Evolutionary conservation across 2,113 vertebrate species (phyloP), one percentile per base, ranked within the genome.

Genomic region (Rynchops niger): DNA sequence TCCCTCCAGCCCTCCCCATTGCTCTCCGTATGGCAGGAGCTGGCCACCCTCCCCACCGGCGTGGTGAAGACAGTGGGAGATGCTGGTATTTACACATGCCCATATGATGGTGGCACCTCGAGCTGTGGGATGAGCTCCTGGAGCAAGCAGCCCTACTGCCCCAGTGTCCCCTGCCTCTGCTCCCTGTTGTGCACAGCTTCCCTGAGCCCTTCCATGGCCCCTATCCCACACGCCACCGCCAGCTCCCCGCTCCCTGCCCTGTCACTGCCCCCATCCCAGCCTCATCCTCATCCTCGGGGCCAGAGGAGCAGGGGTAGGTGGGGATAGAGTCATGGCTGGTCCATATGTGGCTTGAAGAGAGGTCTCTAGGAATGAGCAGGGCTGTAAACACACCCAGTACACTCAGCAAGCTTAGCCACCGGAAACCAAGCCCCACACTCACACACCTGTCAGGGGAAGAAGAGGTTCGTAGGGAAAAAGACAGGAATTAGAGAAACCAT

Each of bases 331-430:
- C 47, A 15, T 0, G 0, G 27, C 63, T 77, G 32, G 21, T 32
- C 32, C 50, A 40, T 1, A 1, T 5, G 30, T 0, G 5, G 1
- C 12, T 16, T 55, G 42, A 69, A 42, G 49, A 3, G 9, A 73
- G 38, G 43, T 63, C 43, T 62, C 42, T 52, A 55, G 38, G 58
- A 70, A 23, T 1, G 16, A 76, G 55, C 53, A 84, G 45, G 45
- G 50, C 12, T 63, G 38, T 29, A 77, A 29, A n/a, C 0, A 1
- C 47, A 52, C 5, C 21, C 29, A 17, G 16, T 4, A 13, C 2
- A 2, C 50, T 70, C 12, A 2, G 23, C 36, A 80, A 82, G 47
- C 58, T 40, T 8, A 9, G 2, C 55, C 70, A 70, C 4, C 27
- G 55, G 9, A 50, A 71, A 72, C 30, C 65, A 83, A 77, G 45